A percentile compares a stretch with the other conserved stretches of the same genome.
Evolutionary conservation across 2,113 vertebrate species (phyloP).

Genomic region (Brachirus orientalis): DNA sequence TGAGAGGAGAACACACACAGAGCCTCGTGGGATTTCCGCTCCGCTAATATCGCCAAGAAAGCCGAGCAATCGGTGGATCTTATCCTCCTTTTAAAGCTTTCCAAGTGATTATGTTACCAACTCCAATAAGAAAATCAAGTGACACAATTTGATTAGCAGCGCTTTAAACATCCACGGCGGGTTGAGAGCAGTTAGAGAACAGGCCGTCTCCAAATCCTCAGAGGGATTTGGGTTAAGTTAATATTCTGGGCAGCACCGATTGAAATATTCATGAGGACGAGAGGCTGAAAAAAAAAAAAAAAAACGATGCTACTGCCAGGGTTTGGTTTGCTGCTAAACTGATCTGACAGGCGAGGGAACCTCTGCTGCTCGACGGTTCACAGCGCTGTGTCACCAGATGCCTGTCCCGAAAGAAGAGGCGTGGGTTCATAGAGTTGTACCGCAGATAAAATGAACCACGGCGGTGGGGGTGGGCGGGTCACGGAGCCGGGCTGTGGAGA

Average conservation of each 20-base stretch:
- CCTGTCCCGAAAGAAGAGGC: slow-evolving; percentile 14
- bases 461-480: slow-evolving; percentile 3
- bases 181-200: slow-evolving; percentile 27
- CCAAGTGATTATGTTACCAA: slow-evolving; percentile 57
- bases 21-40: slow-evolving; percentile 38
- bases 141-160: slow-evolving; percentile 62
- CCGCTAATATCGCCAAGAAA: slow-evolving; percentile 46
- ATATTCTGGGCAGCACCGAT: slow-evolving; percentile 46
- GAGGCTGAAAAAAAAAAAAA: slow-evolving; percentile 27
- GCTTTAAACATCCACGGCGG: slow-evolving; percentile 42
- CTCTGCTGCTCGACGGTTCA: too few relatives aligned
- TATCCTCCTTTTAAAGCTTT: slow-evolving; percentile 49
- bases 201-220: slow-evolving; percentile 30
- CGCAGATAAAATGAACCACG: neutral
- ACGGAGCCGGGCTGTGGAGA: slow-evolving; percentile 5
- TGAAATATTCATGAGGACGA: slow-evolving; percentile 65
- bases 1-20: slow-evolving; percentile 15
- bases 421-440: neutral
- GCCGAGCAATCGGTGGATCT: slow-evolving; percentile 51
- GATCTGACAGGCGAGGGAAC: slow-evolving; percentile 61
- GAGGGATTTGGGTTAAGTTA: slow-evolving; percentile 56
- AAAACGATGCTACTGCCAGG: slow-evolving; percentile 15
- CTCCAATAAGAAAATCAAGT: slow-evolving; percentile 57
- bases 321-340: slow-evolving; percentile 61
- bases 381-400: neutral